phyloP scores from a whole-genome alignment of 1,140 invertebrate species.

The Charaxes varanes region DNA sequence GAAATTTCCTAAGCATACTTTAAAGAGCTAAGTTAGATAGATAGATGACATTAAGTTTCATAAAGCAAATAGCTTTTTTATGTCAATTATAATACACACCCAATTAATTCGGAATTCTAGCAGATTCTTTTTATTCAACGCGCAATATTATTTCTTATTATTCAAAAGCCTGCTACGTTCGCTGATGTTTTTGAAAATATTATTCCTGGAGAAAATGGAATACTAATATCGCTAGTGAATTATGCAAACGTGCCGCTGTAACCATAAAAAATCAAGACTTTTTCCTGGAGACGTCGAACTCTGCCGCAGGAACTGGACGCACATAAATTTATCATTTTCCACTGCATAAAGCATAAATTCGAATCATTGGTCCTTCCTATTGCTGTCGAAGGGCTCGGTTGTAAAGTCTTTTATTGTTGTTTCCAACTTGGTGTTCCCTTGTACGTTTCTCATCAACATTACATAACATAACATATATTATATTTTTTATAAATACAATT shows the following conservation, averaged over 20 bases:
- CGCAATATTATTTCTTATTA: too few species aligned
- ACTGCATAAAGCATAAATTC: slow-evolving; percentile 72
- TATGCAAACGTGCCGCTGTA: slow-evolving; percentile 66
- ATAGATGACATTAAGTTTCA: too few species aligned
- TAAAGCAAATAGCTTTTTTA: too few species aligned
- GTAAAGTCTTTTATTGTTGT: slow-evolving; percentile 28
- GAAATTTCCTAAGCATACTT: too few species aligned
- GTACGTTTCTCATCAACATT: neutral
- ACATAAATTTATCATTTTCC: slow-evolving; percentile 73
- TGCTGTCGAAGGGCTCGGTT: slow-evolving; percentile 28
- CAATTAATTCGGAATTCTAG: too few species aligned
- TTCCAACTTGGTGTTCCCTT: slow-evolving; percentile 3
- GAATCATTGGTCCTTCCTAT: slow-evolving; percentile 64
- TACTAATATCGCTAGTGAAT: slow-evolving; percentile 32
- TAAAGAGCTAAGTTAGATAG: too few species aligned
- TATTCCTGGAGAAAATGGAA: slow-evolving; percentile 18
- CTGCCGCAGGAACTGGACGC: slow-evolving; percentile 65
- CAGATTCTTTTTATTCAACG: too few species aligned
- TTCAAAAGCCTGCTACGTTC: too few species aligned
- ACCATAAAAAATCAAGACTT: slow-evolving; percentile 64
- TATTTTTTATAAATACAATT: too few species aligned
- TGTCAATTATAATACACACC: too few species aligned
- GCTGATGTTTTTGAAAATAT: neutral
- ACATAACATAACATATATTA: too few species aligned
- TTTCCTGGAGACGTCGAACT: slow-evolving; percentile 41